Evolutionary conservation across 2,797 vertebrate genomes (phyloP).

Genomic region (Odontamblyopus rebecca): DNA sequence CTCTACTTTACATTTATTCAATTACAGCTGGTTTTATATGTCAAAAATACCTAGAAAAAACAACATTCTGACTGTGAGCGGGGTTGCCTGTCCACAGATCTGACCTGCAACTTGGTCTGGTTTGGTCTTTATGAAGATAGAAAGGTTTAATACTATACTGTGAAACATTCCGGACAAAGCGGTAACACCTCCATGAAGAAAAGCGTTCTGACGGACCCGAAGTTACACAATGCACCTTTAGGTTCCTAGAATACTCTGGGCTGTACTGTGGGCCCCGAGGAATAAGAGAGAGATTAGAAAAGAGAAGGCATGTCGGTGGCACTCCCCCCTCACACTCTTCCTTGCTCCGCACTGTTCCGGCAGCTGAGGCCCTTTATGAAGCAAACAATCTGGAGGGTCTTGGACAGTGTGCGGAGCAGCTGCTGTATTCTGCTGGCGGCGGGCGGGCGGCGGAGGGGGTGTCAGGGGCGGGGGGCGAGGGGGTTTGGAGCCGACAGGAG

Average conservation of each 20-base stretch:
- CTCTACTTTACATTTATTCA: too few relatives aligned
- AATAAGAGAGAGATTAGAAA: constrained; percentile 47
- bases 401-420: constrained; percentile 78
- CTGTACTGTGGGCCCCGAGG: constrained; percentile 54
- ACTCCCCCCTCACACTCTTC: constrained; percentile 40
- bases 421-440: constrained; percentile 69
- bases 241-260: constrained; percentile 21
- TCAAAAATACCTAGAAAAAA: too few relatives aligned
- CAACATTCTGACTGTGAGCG: too few relatives aligned
- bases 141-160: too few relatives aligned
- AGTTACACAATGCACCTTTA: too few relatives aligned
- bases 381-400: constrained; percentile 77
- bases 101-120: too few relatives aligned
- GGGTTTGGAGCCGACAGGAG: constrained; percentile 56
- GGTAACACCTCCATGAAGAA: too few relatives aligned
- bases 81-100: too few relatives aligned
- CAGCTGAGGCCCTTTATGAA: constrained; percentile 78
- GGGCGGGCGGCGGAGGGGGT: neutral
- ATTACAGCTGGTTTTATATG: too few relatives aligned
- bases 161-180: too few relatives aligned
- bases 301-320: constrained; percentile 55
- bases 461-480: constrained; percentile 38
- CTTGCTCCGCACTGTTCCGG: constrained; percentile 75
- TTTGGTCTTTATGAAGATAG: too few relatives aligned
- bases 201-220: too few relatives aligned